phyloP scores from a whole-genome alignment of 2,888 invertebrate genomes.

The Eilema sororculum region DNA sequence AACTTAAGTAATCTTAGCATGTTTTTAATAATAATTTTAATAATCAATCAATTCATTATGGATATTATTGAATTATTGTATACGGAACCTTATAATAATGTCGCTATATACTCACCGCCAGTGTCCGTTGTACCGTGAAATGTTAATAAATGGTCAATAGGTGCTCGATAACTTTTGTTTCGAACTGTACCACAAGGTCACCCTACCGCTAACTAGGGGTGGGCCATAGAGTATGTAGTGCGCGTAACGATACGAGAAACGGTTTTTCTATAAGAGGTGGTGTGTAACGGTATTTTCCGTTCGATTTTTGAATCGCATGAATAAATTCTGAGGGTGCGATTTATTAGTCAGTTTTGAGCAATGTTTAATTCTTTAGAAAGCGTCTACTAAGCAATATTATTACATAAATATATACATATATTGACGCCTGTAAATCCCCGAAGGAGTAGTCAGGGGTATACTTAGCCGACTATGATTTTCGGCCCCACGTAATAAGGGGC shows the following conservation, averaged over 20 bases:
- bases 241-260: constrained; percentile 3
- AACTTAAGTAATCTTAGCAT: no score
- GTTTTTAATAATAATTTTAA: no score
- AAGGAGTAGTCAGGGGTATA: no score
- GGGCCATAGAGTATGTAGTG: constrained; percentile 5
- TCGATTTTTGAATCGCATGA: not conserved
- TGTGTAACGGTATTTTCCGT: not conserved
- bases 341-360: not conserved
- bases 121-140: constrained; percentile 56
- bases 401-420: no score
- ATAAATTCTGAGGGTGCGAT: not conserved
- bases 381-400: no score
- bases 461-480: no score
- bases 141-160: constrained; percentile 48
- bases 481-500: no score
- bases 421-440: no score
- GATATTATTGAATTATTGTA: no score
- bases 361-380: no score
- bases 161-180: constrained; percentile 32
- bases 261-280: not conserved
- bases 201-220: constrained; percentile 19
- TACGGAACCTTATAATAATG: constrained; percentile 44
- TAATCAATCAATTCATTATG: no score
- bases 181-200: constrained; percentile 8
- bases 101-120: constrained; percentile 32